These are phyloP conservation scores for Drosophila leonis DNA, from an alignment of 2,888 invertebrate species.

Conservation along the genomic window DNA sequence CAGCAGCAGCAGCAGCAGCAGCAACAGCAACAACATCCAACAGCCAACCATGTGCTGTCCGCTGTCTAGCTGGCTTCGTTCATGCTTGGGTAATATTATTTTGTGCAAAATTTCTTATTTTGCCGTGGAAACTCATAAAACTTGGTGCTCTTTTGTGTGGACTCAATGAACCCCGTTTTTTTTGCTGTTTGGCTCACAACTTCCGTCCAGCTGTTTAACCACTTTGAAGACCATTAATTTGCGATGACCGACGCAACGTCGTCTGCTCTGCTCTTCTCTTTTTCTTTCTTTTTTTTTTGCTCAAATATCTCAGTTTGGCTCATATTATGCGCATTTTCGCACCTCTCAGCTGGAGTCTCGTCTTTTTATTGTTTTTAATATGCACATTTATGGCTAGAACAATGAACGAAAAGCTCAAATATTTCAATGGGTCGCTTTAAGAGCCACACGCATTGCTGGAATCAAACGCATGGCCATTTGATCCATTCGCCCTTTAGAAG, in stretches of 20 bases:
- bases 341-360: slow-evolving; percentile 38
- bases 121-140: slow-evolving; percentile 78
- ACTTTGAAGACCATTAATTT: slow-evolving; percentile 79
- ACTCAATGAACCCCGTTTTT: slow-evolving; percentile 62
- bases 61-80: slow-evolving; percentile 13
- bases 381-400: slow-evolving; percentile 20
- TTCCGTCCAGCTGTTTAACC: slow-evolving; percentile 47
- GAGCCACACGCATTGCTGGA: slow-evolving; percentile 13
- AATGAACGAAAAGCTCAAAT: slow-evolving; percentile 12
- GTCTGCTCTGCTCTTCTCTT: slow-evolving; percentile 11
- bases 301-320: slow-evolving; percentile 15
- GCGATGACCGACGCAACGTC: slow-evolving; percentile 62
- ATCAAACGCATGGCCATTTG: slow-evolving; percentile 40
- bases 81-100: slow-evolving; percentile 63
- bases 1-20: slow-evolving; percentile 26
- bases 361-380: slow-evolving; percentile 35
- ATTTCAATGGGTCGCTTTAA: slow-evolving; percentile 43
- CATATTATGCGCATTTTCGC: slow-evolving; percentile 25
- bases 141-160: slow-evolving; percentile 66
- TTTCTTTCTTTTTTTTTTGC: background rate
- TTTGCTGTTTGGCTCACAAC: slow-evolving; percentile 9
- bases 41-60: slow-evolving; percentile 20
- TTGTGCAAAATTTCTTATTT: slow-evolving; percentile 76
- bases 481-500: slow-evolving; percentile 57
- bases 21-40: slow-evolving; percentile 14